Base-by-base conservation (phyloP, 2,888 invertebrate genomes). In the Boloria selene region DNA sequence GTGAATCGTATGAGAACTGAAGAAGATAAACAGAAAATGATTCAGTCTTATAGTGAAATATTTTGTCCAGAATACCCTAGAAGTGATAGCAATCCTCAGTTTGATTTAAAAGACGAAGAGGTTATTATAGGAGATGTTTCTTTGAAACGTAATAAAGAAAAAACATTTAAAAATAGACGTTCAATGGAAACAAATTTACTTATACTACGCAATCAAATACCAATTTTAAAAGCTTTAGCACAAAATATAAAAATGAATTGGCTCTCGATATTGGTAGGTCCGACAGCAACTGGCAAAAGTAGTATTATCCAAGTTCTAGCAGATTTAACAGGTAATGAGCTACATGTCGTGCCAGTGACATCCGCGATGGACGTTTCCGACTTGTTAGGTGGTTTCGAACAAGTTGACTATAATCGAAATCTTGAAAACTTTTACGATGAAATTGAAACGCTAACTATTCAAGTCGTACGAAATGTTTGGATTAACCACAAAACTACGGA, bases 331-430 rank as follows among this genome's bases (percentile, higher is more conserved):
- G 97, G 97, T 1, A 94, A 94, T 74, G 93, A 94, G 67, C 90
- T 98, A 53, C 94, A 94, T 74, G 94, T 96, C 0, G 89, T 99
- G 67, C 94, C 96, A 13, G 96, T 98, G 61, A 98, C 97, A 76
- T 96, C 97, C 42, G 96, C 97, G 45, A 98, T 98, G 95, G 99
- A 99, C 80, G 97, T 98, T 0, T 97, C 96, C 0, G 98, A 99
- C 82, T 94, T 99, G 61, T 93, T 99, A 1, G 99, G 99, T 60
- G 98, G 98, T 70, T 99, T 99, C 87, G 99, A 99, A 93, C 99
- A 99, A 95, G 93, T 94, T 2, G 96, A 96, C 80, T 94, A 95
- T 75, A 94, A 94, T 70, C 92, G 95, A 74, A 96, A 96, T 80
- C 90, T 97, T 53, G 96, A 96, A 75, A 95, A 94, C 73, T 82